A percentile compares a stretch with the other conserved stretches of the same genome.
phyloP scores from a whole-genome alignment of 2,797 vertebrate species.

The Spondyliosoma cantharus region DNA sequence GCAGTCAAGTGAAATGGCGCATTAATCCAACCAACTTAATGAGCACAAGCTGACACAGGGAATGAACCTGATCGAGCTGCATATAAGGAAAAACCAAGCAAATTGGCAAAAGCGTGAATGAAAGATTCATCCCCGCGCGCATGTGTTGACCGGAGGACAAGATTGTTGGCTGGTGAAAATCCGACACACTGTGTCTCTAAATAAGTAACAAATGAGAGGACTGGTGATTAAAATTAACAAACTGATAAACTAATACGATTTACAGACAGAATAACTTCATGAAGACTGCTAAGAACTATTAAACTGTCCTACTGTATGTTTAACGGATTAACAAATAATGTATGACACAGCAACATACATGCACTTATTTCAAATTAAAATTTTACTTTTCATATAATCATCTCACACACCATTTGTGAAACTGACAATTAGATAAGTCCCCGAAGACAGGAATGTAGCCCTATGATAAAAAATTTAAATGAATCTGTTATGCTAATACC shows the following conservation, averaged over 20 bases:
- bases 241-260: not conserved
- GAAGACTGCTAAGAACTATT: not conserved
- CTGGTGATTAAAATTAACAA: constrained; percentile 11
- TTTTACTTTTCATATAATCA: constrained; percentile 2
- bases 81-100: not conserved
- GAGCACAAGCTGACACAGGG: not conserved
- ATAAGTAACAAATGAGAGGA: constrained; percentile 16
- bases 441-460: constrained; percentile 9
- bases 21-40: not conserved
- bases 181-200: not conserved
- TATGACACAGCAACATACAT: constrained; percentile 4
- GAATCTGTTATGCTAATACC: constrained; percentile 60
- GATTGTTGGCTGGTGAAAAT: not conserved
- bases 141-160: not conserved
- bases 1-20: not conserved
- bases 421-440: constrained; percentile 25
- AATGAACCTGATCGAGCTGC: not conserved
- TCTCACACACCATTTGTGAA: constrained; percentile 18
- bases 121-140: not conserved
- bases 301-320: not conserved
- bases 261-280: not conserved
- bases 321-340: constrained; percentile 11
- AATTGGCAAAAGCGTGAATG: constrained; percentile 25
- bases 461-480: constrained; percentile 45
- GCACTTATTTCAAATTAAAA: constrained; percentile 2